These are phyloP conservation scores for Gymnoscopelus braueri DNA, from an alignment of 2,797 vertebrate species.

Conservation along the genomic window DNA sequence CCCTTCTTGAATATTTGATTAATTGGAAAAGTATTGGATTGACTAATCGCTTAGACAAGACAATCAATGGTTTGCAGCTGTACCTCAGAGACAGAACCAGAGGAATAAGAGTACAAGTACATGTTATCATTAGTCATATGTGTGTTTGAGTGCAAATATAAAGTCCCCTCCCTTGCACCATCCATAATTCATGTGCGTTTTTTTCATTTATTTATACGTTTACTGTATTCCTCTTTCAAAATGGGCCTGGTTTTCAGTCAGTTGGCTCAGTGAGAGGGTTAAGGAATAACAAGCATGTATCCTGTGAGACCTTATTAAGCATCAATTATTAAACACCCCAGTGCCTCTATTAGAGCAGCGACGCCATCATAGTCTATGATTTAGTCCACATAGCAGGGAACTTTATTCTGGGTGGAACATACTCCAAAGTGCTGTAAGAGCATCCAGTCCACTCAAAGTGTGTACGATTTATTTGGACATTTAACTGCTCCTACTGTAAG, in stretches of 20 bases:
- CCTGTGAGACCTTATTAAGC: constrained; percentile 64
- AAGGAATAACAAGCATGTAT: constrained; percentile 60
- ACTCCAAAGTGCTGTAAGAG: background rate
- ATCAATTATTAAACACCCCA: constrained; percentile 64
- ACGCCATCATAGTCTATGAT: constrained; percentile 27
- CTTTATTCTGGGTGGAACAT: background rate
- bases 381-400: constrained; percentile 27
- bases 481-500: too few relatives aligned
- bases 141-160: constrained; percentile 38
- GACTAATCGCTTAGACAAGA: too few relatives aligned
- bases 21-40: too few relatives aligned
- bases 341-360: constrained; percentile 37
- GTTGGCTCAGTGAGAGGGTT: constrained; percentile 49
- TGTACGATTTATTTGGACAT: too few relatives aligned
- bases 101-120: constrained; percentile 43
- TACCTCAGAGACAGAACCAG: constrained; percentile 28
- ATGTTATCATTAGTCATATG: constrained; percentile 48
- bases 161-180: constrained; percentile 17
- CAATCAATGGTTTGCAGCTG: too few relatives aligned
- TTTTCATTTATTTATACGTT: constrained; percentile 66
- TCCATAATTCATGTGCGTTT: constrained; percentile 68
- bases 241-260: constrained; percentile 57
- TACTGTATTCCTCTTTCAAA: constrained; percentile 57
- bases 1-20: too few relatives aligned
- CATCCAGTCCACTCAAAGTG: background rate